Base-by-base conservation (phyloP, 2,888 invertebrate species). In the Oligia strigilis region DNA sequence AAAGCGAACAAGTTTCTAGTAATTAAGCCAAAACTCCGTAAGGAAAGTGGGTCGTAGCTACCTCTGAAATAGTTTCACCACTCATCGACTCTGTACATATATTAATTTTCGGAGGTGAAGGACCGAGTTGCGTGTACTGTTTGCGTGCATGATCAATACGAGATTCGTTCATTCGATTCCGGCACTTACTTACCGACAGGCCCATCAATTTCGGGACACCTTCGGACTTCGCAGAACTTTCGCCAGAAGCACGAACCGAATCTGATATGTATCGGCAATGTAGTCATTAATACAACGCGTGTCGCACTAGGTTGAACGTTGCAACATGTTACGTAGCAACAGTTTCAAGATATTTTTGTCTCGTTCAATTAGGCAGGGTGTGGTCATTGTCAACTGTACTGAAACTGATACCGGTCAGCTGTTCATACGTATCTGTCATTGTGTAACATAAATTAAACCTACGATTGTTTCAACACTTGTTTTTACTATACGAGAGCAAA, bases 121-220 rank as follows among this genome's bases (percentile, higher is more conserved):
- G 93, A 94, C 92, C 93, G 92, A 85, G 90, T 95, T 92, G 95
- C 95, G 95, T 95, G 94, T 90, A 88, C 81, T 76, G 88, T 83
- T 95, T 89, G 95, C 95, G 95, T 96, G 95, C 92, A 91, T 90
- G 92, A 92, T 93, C 93, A 85, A 89, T 91, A 90, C 92, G 86
- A 93, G 92, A 93, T 94, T 94, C 93, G 92, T 95, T 94, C 95
- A 93, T 94, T 94, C 93, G 92, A 95, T 94, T 95, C 94, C 95
- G 94, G 94, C 93, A 93, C 87, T 90, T 87, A 92, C 86, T 91
- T 88, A 89, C 92, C 87, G 93, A 94, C 94, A 93, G 92, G 92
- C 91, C 93, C 94, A 95, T 96, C 95, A 96, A 96, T 96, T 95
- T 94, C 92, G 92, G 94, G 93, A 94, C 94, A 94, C 93, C 94